Percentiles rank a stretch among this genome's conserved stretches.
These are phyloP conservation scores for Cotesia chilonis DNA, from an alignment of 1,140 invertebrate species.

Conservation along the genomic window DNA sequence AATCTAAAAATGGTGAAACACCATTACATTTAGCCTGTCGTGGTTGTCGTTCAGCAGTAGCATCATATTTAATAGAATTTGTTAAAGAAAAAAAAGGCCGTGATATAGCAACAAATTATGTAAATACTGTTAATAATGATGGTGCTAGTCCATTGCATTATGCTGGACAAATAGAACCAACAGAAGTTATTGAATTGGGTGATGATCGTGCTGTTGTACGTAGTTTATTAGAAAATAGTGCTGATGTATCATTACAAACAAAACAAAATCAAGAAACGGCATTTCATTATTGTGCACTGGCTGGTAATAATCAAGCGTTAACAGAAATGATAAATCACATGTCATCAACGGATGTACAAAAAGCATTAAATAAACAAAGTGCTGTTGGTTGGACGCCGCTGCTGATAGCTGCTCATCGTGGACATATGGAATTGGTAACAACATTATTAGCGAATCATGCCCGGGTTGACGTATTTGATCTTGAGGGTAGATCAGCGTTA, in stretches of 20 bases:
- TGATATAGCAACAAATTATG: conserved; percentile 76
- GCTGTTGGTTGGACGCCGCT: conserved; percentile 94
- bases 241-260: conserved; percentile 86
- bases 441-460: conserved; percentile 90
- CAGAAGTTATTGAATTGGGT: conserved; percentile 76
- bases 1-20: conserved; percentile 95
- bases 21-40: conserved; percentile 90
- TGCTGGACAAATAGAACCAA: conserved; percentile 80
- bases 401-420: conserved; percentile 86
- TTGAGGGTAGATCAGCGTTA: conserved; percentile 92
- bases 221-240: conserved; percentile 87
- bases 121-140: conserved; percentile 86
- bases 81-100: conserved; percentile 79
- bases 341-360: conserved; percentile 85
- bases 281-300: conserved; percentile 93
- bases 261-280: conserved; percentile 90
- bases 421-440: conserved; percentile 85
- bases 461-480: conserved; percentile 98
- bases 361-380: conserved; percentile 92
- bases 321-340: conserved; percentile 93
- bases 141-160: conserved; percentile 95
- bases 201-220: conserved; percentile 92
- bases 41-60: conserved; percentile 86
- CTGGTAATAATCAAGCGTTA: conserved; percentile 95
- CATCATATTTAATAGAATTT: conserved; percentile 84